A percentile compares a stretch with the other conserved stretches of the same genome.
These are phyloP conservation scores for Pachycephus smyrnensis DNA, from an alignment of 2,888 invertebrate species.

Conservation along the genomic window DNA sequence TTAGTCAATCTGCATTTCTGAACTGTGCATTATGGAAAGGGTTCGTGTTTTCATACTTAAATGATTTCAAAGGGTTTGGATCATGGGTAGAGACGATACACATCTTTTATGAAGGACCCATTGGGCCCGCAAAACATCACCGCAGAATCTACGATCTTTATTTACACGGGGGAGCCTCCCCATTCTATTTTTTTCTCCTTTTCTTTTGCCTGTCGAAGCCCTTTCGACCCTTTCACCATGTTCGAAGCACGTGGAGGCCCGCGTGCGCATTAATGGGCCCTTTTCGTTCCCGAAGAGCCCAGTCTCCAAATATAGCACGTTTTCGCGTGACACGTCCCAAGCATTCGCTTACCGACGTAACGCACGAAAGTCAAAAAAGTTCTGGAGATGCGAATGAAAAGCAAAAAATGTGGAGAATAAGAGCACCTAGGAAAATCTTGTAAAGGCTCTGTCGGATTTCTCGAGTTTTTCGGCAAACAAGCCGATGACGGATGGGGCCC, in stretches of 20 bases:
- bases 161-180: conserved; percentile 7
- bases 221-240: conserved; percentile 11
- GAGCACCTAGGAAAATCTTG: background rate
- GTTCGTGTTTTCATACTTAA: too few relatives aligned
- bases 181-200: background rate
- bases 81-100: too few relatives aligned
- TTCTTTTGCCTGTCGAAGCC: background rate
- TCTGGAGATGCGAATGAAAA: too few relatives aligned
- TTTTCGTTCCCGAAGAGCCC: background rate
- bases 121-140: conserved; percentile 8
- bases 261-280: background rate
- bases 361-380: too few relatives aligned
- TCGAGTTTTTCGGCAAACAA: conserved; percentile 39
- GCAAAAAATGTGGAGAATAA: background rate
- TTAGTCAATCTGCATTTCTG: too few relatives aligned
- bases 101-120: too few relatives aligned
- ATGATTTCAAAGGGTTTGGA: too few relatives aligned
- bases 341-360: too few relatives aligned
- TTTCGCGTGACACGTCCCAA: too few relatives aligned
- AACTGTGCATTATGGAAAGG: too few relatives aligned
- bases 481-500: conserved; percentile 34
- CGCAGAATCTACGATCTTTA: conserved; percentile 16
- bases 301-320: too few relatives aligned
- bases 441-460: conserved; percentile 8
- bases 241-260: conserved; percentile 31